Evolutionary conservation across 2,113 vertebrate genomes (phyloP), one percentile per base, ranked within the genome.

Genomic region (Oreocharis arfaki): DNA sequence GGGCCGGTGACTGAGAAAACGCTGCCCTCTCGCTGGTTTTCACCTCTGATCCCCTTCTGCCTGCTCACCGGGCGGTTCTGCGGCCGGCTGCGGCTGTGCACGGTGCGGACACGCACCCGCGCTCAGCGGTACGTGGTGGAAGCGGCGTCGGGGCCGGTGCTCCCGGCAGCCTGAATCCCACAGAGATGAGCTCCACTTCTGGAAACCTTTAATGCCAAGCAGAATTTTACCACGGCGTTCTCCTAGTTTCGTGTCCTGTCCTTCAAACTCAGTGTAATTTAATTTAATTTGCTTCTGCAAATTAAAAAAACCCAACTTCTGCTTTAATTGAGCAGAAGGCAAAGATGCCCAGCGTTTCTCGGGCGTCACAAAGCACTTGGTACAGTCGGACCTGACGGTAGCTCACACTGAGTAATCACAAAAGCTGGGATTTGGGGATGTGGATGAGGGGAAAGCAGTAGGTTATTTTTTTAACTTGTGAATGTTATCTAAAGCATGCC

Each of bases 91-190:
- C 22, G 56, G 56, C 50, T 16, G 14, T 11, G 20, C 4, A 0
- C 9, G 0, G 39, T 50, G 6, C 9, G 0, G 7, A 4, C 30
- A 1, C 3, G 2, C 1, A 5, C 11, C 30, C 16, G 24, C 3
- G 0, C 13, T 27, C 50, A 3, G 59, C 55, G 7, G 1, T 13
- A 26, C 2, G 13, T 5, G 39, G 2, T 11, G 26, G n/a, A 26
- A 65, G 24, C 27, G 19, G 20, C 28, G 33, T 20, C 6, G 41
- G 63, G 30, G 0, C 49, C 13, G 22, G 1, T 6, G 22, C 52
- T 41, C 10, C 32, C 11, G 1, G 5, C 28, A 3, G 8, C 5
- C 1, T 6, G 14, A 32, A 7, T 22, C 22, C 24, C 57, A 3
- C 3, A 3, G 24, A 18, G 33, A 35, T 0, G 1, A 18, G 41